These are phyloP conservation scores for Limnephilus marmoratus DNA, from an alignment of 2,888 invertebrate genomes.

Conservation along the genomic window DNA sequence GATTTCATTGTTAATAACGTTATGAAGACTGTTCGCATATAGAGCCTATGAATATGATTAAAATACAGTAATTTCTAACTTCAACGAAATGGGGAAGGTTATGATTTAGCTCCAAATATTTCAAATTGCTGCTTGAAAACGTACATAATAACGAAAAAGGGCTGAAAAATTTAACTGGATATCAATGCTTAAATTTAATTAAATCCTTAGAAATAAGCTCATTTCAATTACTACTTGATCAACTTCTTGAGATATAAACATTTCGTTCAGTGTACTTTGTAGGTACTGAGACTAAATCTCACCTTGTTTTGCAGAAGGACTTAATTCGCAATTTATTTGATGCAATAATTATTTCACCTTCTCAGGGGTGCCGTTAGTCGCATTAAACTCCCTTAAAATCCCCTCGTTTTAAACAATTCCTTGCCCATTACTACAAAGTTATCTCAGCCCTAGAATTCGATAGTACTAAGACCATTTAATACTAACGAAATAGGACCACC, in stretches of 20 bases:
- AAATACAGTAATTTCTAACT: neutral
- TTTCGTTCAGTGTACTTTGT: neutral
- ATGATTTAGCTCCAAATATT: neutral
- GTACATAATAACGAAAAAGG: neutral
- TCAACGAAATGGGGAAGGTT: neutral
- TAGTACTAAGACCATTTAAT: neutral
- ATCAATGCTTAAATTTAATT: neutral
- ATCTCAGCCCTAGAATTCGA: slow-evolving; percentile 14
- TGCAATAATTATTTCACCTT: slow-evolving; percentile 60
- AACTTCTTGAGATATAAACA: neutral
- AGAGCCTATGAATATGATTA: neutral
- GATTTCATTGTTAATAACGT: neutral
- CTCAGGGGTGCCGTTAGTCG: slow-evolving; percentile 54
- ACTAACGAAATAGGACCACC: neutral
- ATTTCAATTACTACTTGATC: neutral
- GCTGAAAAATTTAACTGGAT: neutral
- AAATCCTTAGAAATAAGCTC: neutral
- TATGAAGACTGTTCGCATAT: neutral
- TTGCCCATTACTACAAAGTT: slow-evolving; percentile 37
- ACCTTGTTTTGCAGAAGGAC: slow-evolving; percentile 32
- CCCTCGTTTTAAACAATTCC: slow-evolving; percentile 40
- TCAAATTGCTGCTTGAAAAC: no score
- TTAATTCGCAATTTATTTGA: slow-evolving; percentile 62
- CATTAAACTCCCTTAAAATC: slow-evolving; percentile 36
- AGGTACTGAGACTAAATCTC: neutral